Evolutionary conservation across 53 echinoderm and acorn worm genomes (phyloP), one percentile per base, ranked within the genome.

Genomic region (Paracentrotus lividus): DNA sequence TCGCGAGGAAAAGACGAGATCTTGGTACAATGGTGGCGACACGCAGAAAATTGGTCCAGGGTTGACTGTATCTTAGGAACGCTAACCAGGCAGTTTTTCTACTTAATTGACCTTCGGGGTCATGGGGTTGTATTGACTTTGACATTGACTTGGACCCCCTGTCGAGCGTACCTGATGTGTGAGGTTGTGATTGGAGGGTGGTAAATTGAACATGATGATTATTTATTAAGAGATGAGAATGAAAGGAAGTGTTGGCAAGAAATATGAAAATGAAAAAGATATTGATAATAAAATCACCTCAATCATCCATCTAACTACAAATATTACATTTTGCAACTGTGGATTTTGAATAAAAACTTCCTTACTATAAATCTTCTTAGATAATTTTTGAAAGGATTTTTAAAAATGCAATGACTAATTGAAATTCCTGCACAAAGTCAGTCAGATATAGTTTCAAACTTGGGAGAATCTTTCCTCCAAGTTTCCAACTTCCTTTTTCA

Each of bases 51-150:
- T 40, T 72, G 72, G 72, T 40, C 72, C 21, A 5, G 72, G 72
- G 72, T 72, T 72, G 36, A 38, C 72, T 16, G 72, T 72, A 72
- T 72, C 72, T 72, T 72, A 72, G 72, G 72, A 72, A 72, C 72
- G 72, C 72, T 72, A 72, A 72, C 72, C 72, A 72, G 72, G 72
- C 72, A 72, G 72, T 72, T 72, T 72, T 72, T n/a, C n/a, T n/a
- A n/a, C 85, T 85, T n/a, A 49, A 27, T 49, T 47, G 51, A 85
- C 85, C 31, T 51, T 51, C 47, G 16, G 16, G n/a, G 24, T 51
- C 47, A 85, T 49, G 26, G 85, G 51, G 85, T 27, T 85, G 85
- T 31, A 85, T 85, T 85, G 85, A 85, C 85, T 85, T 49, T 85
- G 85, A 85, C 85, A 47, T 85, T 51, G 51, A 85, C 47, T 27